These are phyloP conservation scores for Psammodynastes pulverulentus DNA, from an alignment of 2,113 vertebrate species.

Conservation along the genomic window DNA sequence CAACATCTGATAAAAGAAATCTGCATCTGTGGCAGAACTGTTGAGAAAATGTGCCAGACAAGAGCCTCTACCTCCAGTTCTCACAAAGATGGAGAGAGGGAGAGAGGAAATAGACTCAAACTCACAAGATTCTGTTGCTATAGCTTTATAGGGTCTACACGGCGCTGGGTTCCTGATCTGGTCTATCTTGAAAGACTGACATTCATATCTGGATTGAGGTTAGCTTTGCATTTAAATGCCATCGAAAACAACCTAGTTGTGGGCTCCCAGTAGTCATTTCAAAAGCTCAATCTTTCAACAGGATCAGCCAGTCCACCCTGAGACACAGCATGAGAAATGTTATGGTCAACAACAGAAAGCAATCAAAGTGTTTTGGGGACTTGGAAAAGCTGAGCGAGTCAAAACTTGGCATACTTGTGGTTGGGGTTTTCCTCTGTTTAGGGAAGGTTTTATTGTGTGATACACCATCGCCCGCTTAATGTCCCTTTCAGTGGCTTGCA, in stretches of 20 bases:
- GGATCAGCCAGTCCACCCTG: background rate
- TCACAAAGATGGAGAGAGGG: background rate
- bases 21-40: background rate
- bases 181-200: background rate
- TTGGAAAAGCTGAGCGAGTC: constrained; percentile 35
- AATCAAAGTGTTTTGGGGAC: constrained; percentile 19
- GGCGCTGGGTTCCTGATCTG: background rate
- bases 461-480: constrained; percentile 31
- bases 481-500: background rate
- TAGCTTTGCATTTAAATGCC: background rate
- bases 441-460: constrained; percentile 17
- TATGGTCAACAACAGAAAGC: constrained; percentile 12
- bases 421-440: background rate
- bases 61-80: background rate
- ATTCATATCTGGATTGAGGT: background rate
- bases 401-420: constrained; percentile 38
- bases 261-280: background rate
- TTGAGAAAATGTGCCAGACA: background rate
- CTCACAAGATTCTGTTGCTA: background rate
- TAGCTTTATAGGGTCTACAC: background rate
- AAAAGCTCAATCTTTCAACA: background rate
- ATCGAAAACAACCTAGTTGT: background rate
- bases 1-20: background rate
- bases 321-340: constrained; percentile 1
- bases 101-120: background rate